phyloP scores from a whole-genome alignment of 1,140 invertebrate species.

The Pinna nobilis region DNA sequence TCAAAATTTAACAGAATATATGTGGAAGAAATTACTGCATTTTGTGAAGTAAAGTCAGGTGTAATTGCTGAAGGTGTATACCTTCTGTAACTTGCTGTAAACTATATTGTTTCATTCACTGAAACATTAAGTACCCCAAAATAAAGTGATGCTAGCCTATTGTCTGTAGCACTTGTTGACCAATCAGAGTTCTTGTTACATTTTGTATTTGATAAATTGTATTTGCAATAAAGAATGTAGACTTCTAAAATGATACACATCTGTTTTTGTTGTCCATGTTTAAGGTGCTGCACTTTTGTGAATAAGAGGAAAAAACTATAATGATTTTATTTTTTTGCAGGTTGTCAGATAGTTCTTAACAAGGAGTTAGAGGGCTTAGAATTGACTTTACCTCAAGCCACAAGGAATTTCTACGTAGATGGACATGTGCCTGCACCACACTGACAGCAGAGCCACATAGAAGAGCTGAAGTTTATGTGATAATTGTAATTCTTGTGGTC shows the following conservation, averaged over 20 bases:
- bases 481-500: constrained; percentile 1
- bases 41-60: no score
- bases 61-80: no score
- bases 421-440: constrained; percentile 95
- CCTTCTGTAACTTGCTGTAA: no score
- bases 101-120: no score
- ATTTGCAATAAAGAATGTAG: background rate
- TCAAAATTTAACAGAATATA: no score
- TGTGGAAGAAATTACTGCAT: no score
- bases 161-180: no score
- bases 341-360: constrained; percentile 95
- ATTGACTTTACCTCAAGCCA: constrained; percentile 90
- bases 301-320: background rate
- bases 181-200: background rate
- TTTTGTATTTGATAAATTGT: constrained; percentile 3
- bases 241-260: background rate
- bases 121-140: no score
- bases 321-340: constrained; percentile 73
- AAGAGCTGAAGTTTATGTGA: background rate
- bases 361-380: constrained; percentile 95
- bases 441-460: no score
- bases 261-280: background rate
- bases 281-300: no score
- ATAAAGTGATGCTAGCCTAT: no score
- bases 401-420: constrained; percentile 99